Evolutionary conservation across 2,797 vertebrate genomes (phyloP), one percentile per base, ranked within the genome.

Genomic region (Anniella stebbinsi): DNA sequence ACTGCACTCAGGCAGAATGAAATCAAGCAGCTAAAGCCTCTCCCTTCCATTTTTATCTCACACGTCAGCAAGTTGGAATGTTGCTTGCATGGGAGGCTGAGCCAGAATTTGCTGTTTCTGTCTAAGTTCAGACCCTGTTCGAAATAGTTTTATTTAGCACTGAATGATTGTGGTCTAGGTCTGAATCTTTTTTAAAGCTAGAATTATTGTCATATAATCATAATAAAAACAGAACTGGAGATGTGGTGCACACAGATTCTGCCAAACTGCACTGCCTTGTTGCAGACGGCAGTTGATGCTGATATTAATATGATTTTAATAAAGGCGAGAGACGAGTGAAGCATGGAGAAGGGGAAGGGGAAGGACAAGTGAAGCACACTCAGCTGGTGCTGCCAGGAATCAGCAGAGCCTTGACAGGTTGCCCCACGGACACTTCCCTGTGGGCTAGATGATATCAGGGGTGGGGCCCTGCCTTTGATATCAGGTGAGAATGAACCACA

Each of bases 11-110:
- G 66, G 84, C 78, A 89, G 60, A 87, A 51, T 77, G 30, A 87
- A 72, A 63, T 86, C 77, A 36, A 76, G 18, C 48, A 13, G 36
- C 70, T 60, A 76, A 80, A 76, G n/a, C 73, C 81, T 72, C 86
- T 87, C 86, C 80, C 78, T 89, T 60, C 66, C 60, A 15, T 45
- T 38, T 60, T 82, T 17, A 73, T 80, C 80, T 57, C 11, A 4
- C 41, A 60, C 28, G 21, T 89, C 84, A 87, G 51, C 78, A 82
- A 17, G 70, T 57, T 83, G 84, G 70, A 89, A 89, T 86, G 84
- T 63, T 63, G 72, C 63, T 89, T 48, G 15, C 23, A 51, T 88
- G 36, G 84, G 30, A 77, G 67, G 28, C 28, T 78, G 80, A 89
- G 78, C 72, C 60, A 91, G 48, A 36, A 41, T 83, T 63, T 81